Base-by-base conservation (phyloP, 1,140 invertebrate species). In the Acromyrmex heyeri region DNA sequence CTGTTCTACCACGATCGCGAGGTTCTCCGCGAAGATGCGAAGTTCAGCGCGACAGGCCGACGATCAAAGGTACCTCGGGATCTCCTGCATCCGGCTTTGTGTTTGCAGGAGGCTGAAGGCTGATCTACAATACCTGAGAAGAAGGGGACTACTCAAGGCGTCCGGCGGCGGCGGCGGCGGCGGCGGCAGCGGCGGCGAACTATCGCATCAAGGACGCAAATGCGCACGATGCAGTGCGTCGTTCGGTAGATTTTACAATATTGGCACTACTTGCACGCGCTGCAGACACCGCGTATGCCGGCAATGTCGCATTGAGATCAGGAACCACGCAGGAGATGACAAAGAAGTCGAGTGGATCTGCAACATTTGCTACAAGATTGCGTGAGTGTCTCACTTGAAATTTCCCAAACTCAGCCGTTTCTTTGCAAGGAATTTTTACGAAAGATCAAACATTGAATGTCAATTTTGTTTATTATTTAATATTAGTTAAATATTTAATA, bases 201-300 rank as follows among this genome's bases (percentile, higher is more conserved):
- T 92, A 91, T 93, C 94, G 59, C 93, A 94, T 91, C 95, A 95
- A 85, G 96, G 96, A 92, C 95, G 96, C 83, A 96, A 96, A 89
- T 98, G 97, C 93, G 96, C 96, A 16, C 95, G 97, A 93, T 98
- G 97, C 93, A 95, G 96, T 72, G 95, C 96, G 53, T 96, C 97
- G 91, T 95, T 98, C 87, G 97, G 97, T 61, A 95, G 97, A 86
- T 97, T 98, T 90, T 96, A 97, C 89, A 98, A 98, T 94, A 96
- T 97, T 53, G 97, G 97, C 5, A 97, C 97, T 14, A 93, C 96
- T 64, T 98, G 97, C 93, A 95, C 96, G 69, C 95, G 96, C 8
- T 98, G 97, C 94, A 96, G 96, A 87, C 95, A 97, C 92, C 96
- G 96, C 88, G 97, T 98, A 44, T 98, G 97, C 95, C 97, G 97